Base-by-base conservation (phyloP, 2,888 invertebrate genomes). In the Acanthopleura granulata region DNA sequence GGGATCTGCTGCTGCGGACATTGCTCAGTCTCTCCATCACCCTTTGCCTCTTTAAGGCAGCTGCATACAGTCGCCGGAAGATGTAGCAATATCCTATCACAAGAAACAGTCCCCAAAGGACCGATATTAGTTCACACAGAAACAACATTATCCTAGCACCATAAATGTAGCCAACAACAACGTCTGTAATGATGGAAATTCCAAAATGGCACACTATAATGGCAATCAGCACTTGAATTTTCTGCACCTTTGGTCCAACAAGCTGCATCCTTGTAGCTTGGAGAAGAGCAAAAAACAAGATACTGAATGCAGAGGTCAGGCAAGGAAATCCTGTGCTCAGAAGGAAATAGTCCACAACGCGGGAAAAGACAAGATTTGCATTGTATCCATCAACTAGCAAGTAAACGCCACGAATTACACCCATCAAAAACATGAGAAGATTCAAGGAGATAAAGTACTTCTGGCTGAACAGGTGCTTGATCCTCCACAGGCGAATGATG, bases 351-450 rank as follows among this genome's bases (percentile, higher is more conserved):
- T 96, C 95, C 50, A 96, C 62, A 16, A 85, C 94, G 77, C 95
- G 90, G 76, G 95, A 95, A 87, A 97, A 93, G 0, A 95, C 95
- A 78, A 93, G 93, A 78, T 94, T 94, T n/a, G 95, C 94, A 87
- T 97, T 97, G 89, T 97, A 97, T 0, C 96, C 96, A 91, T 97
- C 97, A 88, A 96, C 95, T 83, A 96, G 95, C 83, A 97, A 93
- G 88, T 96, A 97, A 84, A 96, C 94, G 83, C 96, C 95, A 72
- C 90, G 80, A n/a, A 87, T 92, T 25, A 94, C 93, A 87, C 97
- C 96, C 66, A 97, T 94, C 16, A 94, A 92, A 15, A 96, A 95
- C 75, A 97, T 91, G 82, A 97, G 93, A 72, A 95, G 91, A 91
- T 97, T 96, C 29, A 97, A 93, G 57, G 95, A 94, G 40, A 97